Percentiles rank a stretch among this genome's conserved stretches.
These are phyloP conservation scores for Geodia barretti DNA, from an alignment of 37 sponge, comb jelly and placozoan species.

Conservation along the genomic window DNA sequence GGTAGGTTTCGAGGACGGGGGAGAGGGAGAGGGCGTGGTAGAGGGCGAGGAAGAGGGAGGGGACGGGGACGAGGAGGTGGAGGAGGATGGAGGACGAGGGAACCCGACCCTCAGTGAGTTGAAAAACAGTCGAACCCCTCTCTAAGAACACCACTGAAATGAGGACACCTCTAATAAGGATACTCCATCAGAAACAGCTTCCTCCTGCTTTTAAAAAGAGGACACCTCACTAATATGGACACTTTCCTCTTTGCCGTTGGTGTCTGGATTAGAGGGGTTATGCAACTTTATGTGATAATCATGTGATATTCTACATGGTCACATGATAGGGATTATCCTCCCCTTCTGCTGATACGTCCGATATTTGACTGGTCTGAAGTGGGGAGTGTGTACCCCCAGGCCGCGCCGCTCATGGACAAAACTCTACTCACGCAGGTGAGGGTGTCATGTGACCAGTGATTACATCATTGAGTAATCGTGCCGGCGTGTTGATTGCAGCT, in stretches of 20 bases:
- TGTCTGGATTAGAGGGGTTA: no score
- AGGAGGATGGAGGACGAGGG: neutral
- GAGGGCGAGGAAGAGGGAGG: conserved; percentile 9
- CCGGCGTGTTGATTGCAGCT: conserved; percentile 37
- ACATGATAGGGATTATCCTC: conserved; percentile 22
- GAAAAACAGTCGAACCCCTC: no score
- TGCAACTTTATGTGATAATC: no score
- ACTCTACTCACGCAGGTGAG: conserved; percentile 51
- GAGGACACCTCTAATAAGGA: no score
- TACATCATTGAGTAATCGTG: no score
- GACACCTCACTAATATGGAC: no score
- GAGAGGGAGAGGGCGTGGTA: conserved; percentile 36
- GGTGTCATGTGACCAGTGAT: neutral
- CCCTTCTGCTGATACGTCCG: conserved; percentile 44
- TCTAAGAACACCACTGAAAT: no score
- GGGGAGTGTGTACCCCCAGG: conserved; percentile 37
- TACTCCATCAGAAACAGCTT: no score
- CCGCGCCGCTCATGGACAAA: conserved; percentile 34
- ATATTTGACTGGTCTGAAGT: conserved; percentile 87
- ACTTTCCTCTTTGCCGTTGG: no score
- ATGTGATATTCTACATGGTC: no score
- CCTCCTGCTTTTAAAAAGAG: no score
- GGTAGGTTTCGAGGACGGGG: conserved; percentile 5
- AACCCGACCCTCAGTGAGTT: neutral
- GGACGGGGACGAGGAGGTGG: conserved; percentile 14